These are phyloP conservation scores for Alouatta palliata DNA, from an alignment of 2,113 vertebrate genomes.

Conservation along the genomic window DNA sequence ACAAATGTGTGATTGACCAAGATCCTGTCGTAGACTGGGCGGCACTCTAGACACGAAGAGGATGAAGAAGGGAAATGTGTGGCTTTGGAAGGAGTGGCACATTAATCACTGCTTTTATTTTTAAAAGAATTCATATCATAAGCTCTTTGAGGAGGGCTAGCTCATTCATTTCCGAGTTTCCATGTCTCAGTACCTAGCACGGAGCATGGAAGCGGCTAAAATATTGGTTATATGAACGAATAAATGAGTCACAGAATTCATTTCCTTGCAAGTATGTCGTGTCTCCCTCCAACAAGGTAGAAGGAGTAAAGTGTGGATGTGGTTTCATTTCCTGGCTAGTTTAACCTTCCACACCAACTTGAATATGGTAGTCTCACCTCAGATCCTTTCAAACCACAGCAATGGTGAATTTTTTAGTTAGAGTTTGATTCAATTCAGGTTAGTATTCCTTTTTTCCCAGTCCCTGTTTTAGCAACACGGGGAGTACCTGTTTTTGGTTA, in stretches of 20 bases:
- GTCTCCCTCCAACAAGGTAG: background rate
- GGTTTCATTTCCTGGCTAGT: background rate
- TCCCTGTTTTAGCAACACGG: background rate
- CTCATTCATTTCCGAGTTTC: background rate
- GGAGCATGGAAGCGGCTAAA: background rate
- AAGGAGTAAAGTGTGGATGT: background rate
- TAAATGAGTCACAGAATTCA: background rate
- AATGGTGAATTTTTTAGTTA: background rate
- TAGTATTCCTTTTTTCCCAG: background rate
- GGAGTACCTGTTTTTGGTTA: constrained; percentile 21
- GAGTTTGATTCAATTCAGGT: background rate
- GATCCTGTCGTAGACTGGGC: background rate
- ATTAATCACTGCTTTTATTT: background rate
- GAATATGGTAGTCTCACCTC: background rate
- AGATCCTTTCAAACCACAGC: background rate
- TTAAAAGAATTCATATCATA: background rate
- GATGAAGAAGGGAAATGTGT: background rate
- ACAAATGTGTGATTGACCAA: background rate
- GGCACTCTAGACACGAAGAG: background rate
- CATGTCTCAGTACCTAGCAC: background rate
- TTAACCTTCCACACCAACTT: background rate
- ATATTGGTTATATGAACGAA: background rate
- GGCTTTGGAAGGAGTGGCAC: background rate
- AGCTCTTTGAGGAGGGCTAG: background rate
- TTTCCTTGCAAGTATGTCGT: background rate